phyloP scores from a whole-genome alignment of 2,888 invertebrate species.

The Falcaria lacertinaria region DNA sequence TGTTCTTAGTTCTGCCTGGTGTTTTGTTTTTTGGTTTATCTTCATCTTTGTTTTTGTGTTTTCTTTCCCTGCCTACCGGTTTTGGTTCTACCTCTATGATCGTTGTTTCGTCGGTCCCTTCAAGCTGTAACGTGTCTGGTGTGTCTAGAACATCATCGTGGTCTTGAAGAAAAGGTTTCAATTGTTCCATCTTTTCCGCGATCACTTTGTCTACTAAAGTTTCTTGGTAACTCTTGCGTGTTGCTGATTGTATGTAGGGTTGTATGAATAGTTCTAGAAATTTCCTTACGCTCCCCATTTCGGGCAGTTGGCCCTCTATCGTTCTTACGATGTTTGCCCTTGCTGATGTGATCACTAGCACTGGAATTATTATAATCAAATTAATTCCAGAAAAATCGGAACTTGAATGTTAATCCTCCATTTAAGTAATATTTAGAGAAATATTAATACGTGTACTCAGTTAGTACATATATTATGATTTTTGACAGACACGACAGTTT shows the following conservation, averaged over 20 bases:
- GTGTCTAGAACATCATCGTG: constrained; percentile 16
- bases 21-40: neutral
- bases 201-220: constrained; percentile 29
- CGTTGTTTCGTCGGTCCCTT: constrained; percentile 41
- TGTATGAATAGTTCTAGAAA: constrained; percentile 33
- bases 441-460: too few species aligned
- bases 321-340: constrained; percentile 7
- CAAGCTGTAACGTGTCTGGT: constrained; percentile 23
- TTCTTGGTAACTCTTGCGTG: constrained; percentile 10
- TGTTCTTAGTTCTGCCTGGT: neutral
- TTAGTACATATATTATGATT: too few species aligned
- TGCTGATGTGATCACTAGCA: constrained; percentile 5
- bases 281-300: constrained; percentile 18
- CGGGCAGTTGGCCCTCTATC: constrained; percentile 15
- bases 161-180: constrained; percentile 43
- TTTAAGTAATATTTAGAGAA: too few species aligned
- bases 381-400: too few species aligned
- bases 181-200: constrained; percentile 29
- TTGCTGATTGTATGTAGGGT: constrained; percentile 24
- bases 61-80: neutral
- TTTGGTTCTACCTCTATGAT: constrained; percentile 45
- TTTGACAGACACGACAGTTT: too few species aligned
- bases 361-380: too few species aligned
- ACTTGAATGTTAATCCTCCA: too few species aligned
- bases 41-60: neutral